phyloP scores from a whole-genome alignment of 2,888 invertebrate genomes.

The Papilio demoleus region DNA sequence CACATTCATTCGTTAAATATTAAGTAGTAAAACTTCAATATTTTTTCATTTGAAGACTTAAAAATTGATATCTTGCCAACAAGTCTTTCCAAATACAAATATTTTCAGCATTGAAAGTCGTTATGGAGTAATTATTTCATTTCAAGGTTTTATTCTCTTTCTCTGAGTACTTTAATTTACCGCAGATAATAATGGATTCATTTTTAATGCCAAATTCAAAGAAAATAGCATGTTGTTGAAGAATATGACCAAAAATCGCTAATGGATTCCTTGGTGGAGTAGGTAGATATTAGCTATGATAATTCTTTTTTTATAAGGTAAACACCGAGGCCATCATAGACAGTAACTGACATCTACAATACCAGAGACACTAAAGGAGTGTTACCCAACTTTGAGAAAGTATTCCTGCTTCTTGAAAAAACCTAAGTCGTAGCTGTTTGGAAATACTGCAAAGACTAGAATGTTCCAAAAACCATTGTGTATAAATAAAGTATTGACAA shows the following conservation, averaged over 20 bases:
- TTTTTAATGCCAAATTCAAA: neutral
- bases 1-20: neutral
- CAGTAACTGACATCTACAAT: too few relatives aligned
- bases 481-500: too few relatives aligned
- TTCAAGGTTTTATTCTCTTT: neutral
- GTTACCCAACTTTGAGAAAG: too few relatives aligned
- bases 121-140: conserved; percentile 5
- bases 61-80: conserved; percentile 16
- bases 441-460: too few relatives aligned
- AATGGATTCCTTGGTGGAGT: too few relatives aligned
- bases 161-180: neutral
- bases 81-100: neutral
- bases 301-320: too few relatives aligned
- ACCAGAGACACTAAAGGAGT: too few relatives aligned
- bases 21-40: neutral
- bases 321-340: too few relatives aligned
- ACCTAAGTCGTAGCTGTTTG: too few relatives aligned
- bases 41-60: neutral
- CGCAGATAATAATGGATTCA: neutral
- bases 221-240: neutral
- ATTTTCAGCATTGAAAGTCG: neutral
- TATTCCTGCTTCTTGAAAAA: too few relatives aligned
- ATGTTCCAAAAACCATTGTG: too few relatives aligned
- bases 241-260: neutral
- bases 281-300: too few relatives aligned